Conservation (phyloP, 2,888 invertebrate genomes). For the Melinaea marsaeus region DNA sequence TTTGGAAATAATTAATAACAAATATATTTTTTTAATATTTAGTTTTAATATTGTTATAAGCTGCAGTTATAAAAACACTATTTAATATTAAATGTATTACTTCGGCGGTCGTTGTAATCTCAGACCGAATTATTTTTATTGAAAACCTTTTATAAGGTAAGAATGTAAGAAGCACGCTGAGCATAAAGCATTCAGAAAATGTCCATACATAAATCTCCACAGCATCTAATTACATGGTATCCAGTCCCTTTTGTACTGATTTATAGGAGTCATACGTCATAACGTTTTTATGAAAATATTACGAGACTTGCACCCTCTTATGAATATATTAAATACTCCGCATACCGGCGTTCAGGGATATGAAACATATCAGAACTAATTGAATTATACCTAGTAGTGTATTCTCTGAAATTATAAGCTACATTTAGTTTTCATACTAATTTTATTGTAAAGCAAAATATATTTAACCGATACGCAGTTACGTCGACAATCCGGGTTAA, state of each 20-base stretch:
- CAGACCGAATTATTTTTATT: not conserved
- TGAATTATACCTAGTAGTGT: no score
- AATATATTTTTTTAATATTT: no score
- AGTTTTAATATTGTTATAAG: no score
- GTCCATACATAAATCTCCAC: slow-evolving; percentile 68
- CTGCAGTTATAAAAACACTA: no score
- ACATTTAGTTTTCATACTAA: no score
- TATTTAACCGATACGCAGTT: slow-evolving; percentile 14
- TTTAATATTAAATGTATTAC: no score
- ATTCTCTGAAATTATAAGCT: no score
- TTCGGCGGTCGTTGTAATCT: no score
- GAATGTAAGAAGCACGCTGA: not conserved
- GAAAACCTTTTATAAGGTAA: slow-evolving; percentile 10
- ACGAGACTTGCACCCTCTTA: slow-evolving; percentile 36
- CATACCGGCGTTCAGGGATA: slow-evolving; percentile 31
- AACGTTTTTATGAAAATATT: slow-evolving; percentile 62
- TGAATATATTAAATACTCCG: slow-evolving; percentile 54
- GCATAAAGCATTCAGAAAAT: slow-evolving; percentile 53
- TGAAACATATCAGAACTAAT: no score
- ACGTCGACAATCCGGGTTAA: slow-evolving; percentile 34
- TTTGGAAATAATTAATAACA: no score
- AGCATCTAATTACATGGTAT: slow-evolving; percentile 70
- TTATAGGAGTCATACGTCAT: slow-evolving; percentile 72
- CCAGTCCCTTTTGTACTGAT: slow-evolving; percentile 57
- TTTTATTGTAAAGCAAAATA: not conserved